A percentile compares a stretch with the other conserved stretches of the same genome.
These are phyloP conservation scores for Andrena fulva DNA, from an alignment of 2,888 invertebrate genomes.

Conservation along the genomic window DNA sequence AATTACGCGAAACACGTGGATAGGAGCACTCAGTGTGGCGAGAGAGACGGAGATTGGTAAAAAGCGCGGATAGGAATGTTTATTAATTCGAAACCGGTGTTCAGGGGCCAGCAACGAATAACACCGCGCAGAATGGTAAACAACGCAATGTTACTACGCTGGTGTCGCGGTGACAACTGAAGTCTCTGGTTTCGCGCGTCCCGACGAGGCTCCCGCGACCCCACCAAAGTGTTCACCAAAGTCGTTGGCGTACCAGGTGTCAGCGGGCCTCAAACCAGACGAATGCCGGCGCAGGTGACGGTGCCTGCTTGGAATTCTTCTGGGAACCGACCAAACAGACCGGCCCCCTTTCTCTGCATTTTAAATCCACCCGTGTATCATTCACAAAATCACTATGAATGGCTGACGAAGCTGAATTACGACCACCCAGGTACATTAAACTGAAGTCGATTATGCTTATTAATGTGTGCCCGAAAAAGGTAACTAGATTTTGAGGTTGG, in stretches of 20 bases:
- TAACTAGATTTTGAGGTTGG: too few species aligned
- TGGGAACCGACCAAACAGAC: slow-evolving; percentile 1
- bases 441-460: too few species aligned
- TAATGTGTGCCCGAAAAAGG: too few species aligned
- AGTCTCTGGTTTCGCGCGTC: slow-evolving; percentile 67
- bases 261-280: slow-evolving; percentile 53
- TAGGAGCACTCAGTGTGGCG: neutral
- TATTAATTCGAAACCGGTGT: neutral
- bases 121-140: slow-evolving; percentile 3
- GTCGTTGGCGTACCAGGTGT: slow-evolving; percentile 68
- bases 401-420: neutral
- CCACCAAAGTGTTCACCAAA: slow-evolving; percentile 71
- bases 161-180: slow-evolving; percentile 81
- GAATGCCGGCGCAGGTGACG: slow-evolving; percentile 54
- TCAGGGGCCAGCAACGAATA: neutral
- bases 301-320: slow-evolving; percentile 12
- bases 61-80: neutral
- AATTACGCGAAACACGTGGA: slow-evolving; percentile 1
- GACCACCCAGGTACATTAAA: neutral
- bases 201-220: slow-evolving; percentile 60
- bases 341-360: neutral
- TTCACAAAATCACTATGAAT: neutral
- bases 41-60: neutral
- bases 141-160: slow-evolving; percentile 61
- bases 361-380: neutral